Base-by-base conservation (phyloP, 2,113 vertebrate species). In the Saccopteryx bilineata region DNA sequence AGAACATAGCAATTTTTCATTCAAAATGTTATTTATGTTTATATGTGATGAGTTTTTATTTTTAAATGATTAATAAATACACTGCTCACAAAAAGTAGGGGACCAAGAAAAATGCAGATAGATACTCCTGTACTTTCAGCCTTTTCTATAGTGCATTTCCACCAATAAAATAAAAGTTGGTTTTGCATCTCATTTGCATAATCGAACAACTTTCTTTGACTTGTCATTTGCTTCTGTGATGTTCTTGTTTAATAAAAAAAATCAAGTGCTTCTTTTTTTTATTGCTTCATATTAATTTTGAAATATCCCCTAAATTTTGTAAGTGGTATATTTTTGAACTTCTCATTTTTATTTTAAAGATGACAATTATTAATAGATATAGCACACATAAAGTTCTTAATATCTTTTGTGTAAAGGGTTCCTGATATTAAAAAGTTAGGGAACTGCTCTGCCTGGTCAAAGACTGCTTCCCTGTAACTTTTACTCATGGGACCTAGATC, bases 311-410 rank as follows among this genome's bases (percentile, higher is more conserved):
- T 39, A 39, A 39, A 3, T 39, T 39, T 39, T 39, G 39, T 39
- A 39, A 39, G 39, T 39, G 39, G 39, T 39, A 39, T 39, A 39
- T 39, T 39, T 63, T 63, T 63, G 1, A n/a, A 39, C 74, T 39
- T 63, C 18, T 86, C 50, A 76, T 50, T 91, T 95, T 94, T 63
- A 81, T 90, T 69, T 93, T 23, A 87, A 68, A 48, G 76, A 79
- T 54, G 31, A 26, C 17, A 84, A 93, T 90, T 78, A 79, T 60
- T 61, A 89, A 46, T 52, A 93, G 14, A 63, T 75, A 58, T 0
- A 85, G 12, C 23, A 13, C 68, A 75, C 2, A 50, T 80, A 91
- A 66, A 31, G 6, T 78, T 8, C 17, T 94, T 56, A 66, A 1
- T 87, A 81, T 94, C 66, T 95, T 52, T 93, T 52, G 13, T 71